Evolutionary conservation across 2,888 invertebrate genomes (phyloP).

Genomic region (Drosophila pegasa): DNA sequence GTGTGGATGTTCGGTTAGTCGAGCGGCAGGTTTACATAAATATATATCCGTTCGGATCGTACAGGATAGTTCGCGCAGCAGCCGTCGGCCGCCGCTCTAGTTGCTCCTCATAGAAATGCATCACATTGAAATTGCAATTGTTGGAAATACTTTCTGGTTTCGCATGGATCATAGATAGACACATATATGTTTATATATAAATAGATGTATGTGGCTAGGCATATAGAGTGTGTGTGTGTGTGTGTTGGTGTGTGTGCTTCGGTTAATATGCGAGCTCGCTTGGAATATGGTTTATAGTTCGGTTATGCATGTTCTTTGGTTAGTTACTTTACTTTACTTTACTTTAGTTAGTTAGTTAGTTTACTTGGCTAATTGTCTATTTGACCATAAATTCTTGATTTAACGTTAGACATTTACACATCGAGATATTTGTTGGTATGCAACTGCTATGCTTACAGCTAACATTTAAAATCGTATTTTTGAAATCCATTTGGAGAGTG

Average conservation of each 20-base stretch:
- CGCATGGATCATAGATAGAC: conserved; percentile 10
- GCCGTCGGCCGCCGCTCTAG: conserved; percentile 22
- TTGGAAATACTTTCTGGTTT: conserved; percentile 33
- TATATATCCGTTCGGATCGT: conserved; percentile 7
- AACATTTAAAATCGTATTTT: conserved; percentile 53
- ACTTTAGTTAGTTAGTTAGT: not conserved
- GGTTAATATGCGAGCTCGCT: conserved; percentile 4
- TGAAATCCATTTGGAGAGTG: not conserved
- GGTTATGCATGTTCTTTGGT: not conserved
- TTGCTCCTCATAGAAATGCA: conserved; percentile 62
- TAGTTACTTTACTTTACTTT: too few species aligned
- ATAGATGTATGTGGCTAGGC: not conserved
- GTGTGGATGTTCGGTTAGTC: conserved; percentile 2
- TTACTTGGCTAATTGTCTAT: conserved; percentile 48
- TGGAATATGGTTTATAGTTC: conserved; percentile 15
- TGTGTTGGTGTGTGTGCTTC: too few species aligned
- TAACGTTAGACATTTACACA: conserved; percentile 43
- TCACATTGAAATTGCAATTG: conserved; percentile 57
- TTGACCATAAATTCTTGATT: conserved; percentile 50
- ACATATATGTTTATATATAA: not conserved
- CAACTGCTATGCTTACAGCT: conserved; percentile 40
- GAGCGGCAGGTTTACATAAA: conserved; percentile 20
- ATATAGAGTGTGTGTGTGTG: conserved; percentile 1
- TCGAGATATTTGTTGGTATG: conserved; percentile 25
- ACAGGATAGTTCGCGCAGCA: conserved; percentile 16